A percentile compares a stretch with the other conserved stretches of the same genome.
Conservation (phyloP, 1,140 invertebrate genomes). For the Scaptomyza graminum region DNA sequence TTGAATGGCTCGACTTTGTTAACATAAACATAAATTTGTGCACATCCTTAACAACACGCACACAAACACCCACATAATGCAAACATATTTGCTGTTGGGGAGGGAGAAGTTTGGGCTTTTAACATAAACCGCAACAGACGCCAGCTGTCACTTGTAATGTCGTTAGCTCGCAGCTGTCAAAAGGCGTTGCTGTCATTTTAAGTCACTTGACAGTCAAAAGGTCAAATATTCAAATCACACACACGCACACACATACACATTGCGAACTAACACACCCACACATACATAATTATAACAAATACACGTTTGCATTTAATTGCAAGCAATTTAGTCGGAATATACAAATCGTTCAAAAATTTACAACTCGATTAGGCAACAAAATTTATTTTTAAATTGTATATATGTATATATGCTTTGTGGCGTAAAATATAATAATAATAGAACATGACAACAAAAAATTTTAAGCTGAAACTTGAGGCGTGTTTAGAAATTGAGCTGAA, state of each 20-base stretch:
- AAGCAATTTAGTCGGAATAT: background rate
- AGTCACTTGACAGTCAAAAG: constrained; percentile 66
- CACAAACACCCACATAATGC: constrained; percentile 13
- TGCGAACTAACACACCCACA: background rate
- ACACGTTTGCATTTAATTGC: background rate
- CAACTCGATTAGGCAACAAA: constrained; percentile 3
- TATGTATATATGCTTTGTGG: constrained; percentile 1
- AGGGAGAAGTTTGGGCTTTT: constrained; percentile 38
- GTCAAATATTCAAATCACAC: constrained; percentile 28
- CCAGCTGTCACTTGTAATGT: constrained; percentile 78
- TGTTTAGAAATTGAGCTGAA: constrained; percentile 68
- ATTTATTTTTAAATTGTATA: background rate
- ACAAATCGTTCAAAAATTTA: constrained; percentile 11
- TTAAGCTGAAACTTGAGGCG: constrained; percentile 13
- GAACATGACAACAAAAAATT: background rate
- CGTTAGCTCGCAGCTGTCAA: constrained; percentile 74
- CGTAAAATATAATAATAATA: constrained; percentile 1
- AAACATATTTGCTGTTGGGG: constrained; percentile 15
- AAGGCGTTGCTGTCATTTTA: constrained; percentile 70
- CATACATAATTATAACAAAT: constrained; percentile 24
- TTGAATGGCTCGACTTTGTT: constrained; percentile 79
- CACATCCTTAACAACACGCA: constrained; percentile 27
- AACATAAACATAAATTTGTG: constrained; percentile 80
- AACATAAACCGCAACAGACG: constrained; percentile 75
- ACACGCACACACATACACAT: constrained; percentile 6